Evolutionary conservation across 1,140 invertebrate genomes (phyloP).

Genomic region (Arctopsyche grandis): DNA sequence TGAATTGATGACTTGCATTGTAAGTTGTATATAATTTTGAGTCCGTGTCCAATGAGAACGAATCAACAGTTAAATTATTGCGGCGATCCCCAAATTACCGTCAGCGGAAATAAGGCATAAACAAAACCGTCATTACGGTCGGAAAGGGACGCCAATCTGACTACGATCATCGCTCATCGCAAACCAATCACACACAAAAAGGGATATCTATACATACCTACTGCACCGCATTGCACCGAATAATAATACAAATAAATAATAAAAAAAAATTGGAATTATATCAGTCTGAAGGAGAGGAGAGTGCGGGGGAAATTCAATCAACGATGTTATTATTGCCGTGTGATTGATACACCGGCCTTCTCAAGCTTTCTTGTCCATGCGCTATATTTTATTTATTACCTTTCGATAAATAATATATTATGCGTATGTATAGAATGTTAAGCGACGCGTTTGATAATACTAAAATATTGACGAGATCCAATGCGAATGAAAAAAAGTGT

Average conservation of each 20-base stretch:
- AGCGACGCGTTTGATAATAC: slow-evolving; percentile 1
- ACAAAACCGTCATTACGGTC: slow-evolving; percentile 47
- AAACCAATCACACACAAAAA: slow-evolving; percentile 10
- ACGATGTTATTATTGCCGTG: slow-evolving; percentile 48
- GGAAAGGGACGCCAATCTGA: slow-evolving; percentile 26
- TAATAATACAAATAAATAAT: not conserved
- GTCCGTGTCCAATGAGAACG: slow-evolving; percentile 33
- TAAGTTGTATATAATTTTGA: slow-evolving; percentile 28
- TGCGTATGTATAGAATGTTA: no score
- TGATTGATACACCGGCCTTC: slow-evolving; percentile 31
- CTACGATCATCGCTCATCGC: not conserved
- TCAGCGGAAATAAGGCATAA: slow-evolving; percentile 50
- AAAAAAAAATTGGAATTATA: slow-evolving; percentile 49
- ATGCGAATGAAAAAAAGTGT: no score
- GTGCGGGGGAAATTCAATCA: slow-evolving; percentile 53
- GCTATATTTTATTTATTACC: slow-evolving; percentile 24
- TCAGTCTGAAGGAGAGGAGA: slow-evolving; percentile 49
- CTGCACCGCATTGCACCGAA: not conserved
- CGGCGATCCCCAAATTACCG: slow-evolving; percentile 51
- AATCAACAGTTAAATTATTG: slow-evolving; percentile 53
- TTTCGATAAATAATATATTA: slow-evolving; percentile 10
- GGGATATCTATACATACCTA: slow-evolving; percentile 21
- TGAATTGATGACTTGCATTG: slow-evolving; percentile 20
- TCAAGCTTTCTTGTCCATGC: slow-evolving; percentile 32
- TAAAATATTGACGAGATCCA: no score